Evolutionary conservation across 2,888 invertebrate species (phyloP).

Genomic region (Bombyx huttoni): DNA sequence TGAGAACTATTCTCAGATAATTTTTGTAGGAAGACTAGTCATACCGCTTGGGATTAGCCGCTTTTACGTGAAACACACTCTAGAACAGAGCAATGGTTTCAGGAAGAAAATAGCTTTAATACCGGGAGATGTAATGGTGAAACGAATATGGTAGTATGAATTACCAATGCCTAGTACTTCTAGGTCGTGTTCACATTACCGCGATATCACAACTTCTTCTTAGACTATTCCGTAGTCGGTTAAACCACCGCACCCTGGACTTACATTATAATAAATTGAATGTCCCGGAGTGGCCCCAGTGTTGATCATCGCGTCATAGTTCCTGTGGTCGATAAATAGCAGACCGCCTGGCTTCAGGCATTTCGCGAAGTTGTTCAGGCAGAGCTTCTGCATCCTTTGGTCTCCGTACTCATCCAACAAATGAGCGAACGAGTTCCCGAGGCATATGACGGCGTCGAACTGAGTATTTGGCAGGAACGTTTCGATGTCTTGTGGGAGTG

Average conservation of each 20-base stretch:
- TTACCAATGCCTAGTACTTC: too few relatives aligned
- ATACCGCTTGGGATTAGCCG: too few relatives aligned
- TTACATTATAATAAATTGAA: constrained; percentile 91
- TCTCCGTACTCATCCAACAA: constrained; percentile 85
- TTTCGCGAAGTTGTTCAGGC: constrained; percentile 83
- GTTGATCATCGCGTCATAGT: constrained; percentile 86
- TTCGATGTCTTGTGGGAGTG: constrained; percentile 81
- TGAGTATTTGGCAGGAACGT: constrained; percentile 72
- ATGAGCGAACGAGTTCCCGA: constrained; percentile 94
- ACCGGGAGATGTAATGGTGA: too few relatives aligned
- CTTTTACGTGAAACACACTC: too few relatives aligned
- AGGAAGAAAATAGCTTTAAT: too few relatives aligned
- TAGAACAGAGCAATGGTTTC: too few relatives aligned
- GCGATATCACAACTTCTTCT: too few relatives aligned
- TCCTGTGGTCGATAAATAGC: constrained; percentile 89
- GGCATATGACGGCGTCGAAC: constrained; percentile 91
- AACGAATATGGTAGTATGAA: too few relatives aligned
- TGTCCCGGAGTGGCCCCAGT: constrained; percentile 84
- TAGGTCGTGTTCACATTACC: too few relatives aligned
- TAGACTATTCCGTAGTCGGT: too few relatives aligned
- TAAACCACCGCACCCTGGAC: constrained; percentile 22
- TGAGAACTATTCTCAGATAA: too few relatives aligned
- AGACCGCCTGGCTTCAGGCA: constrained; percentile 90
- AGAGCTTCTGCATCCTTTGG: constrained; percentile 84
- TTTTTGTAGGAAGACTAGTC: too few relatives aligned